Evolutionary conservation across 92 coral and sea anemone genomes (phyloP).

Genomic region (Micromussa lordhowensis): DNA sequence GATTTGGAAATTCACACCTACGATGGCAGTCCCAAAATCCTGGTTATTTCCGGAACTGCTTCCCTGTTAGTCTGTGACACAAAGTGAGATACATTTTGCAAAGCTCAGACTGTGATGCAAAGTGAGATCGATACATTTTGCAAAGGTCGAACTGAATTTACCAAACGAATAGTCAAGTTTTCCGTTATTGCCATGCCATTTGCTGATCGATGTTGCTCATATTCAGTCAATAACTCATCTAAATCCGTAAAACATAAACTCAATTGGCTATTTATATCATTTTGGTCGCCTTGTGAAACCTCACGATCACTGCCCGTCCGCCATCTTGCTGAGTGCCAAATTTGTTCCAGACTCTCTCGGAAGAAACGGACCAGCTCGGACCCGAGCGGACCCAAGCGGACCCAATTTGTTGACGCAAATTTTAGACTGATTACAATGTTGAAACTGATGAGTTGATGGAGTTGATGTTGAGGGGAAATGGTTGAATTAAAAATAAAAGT

Average conservation of each 20-base stretch:
- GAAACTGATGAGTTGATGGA: constrained; percentile 13
- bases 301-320: too few relatives aligned
- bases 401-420: constrained; percentile 29
- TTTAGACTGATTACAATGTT: constrained; percentile 2
- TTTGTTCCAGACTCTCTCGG: constrained; percentile 7
- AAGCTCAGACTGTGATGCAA: constrained; percentile 43
- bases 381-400: too few relatives aligned
- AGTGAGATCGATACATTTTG: constrained; percentile 46
- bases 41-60: not conserved
- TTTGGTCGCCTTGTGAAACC: too few relatives aligned
- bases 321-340: too few relatives aligned
- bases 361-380: constrained; percentile 26
- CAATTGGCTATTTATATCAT: too few relatives aligned
- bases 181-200: constrained; percentile 4
- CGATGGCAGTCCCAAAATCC: constrained; percentile 61
- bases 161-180: constrained; percentile 44
- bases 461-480: constrained; percentile 14
- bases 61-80: constrained; percentile 39
- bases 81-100: constrained; percentile 46
- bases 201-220: too few relatives aligned
- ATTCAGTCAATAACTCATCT: too few relatives aligned
- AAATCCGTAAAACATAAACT: too few relatives aligned
- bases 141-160: constrained; percentile 50
- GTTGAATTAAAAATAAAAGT: constrained; percentile 27
- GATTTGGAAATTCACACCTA: constrained; percentile 51